Evolutionary conservation across 1,140 invertebrate genomes (phyloP), one percentile per base, ranked within the genome.

Genomic region (Cotesia vestalis): DNA sequence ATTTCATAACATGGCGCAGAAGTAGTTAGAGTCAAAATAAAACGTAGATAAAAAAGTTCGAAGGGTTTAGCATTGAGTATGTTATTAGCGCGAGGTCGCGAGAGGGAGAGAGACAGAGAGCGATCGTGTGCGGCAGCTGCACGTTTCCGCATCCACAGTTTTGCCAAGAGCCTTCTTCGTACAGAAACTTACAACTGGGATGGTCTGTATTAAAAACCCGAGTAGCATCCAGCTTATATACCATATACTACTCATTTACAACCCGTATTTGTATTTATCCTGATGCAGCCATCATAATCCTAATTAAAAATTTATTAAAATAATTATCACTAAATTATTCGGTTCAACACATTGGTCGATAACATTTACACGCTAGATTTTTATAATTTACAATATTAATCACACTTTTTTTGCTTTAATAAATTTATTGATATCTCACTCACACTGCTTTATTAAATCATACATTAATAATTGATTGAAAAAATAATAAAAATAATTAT

Each of bases 81-180:
- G 64, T 70, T 59, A 12, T 71, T 84, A 84, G 83, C 83, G 78
- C 85, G 81, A 80, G 83, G 83, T 79, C 83, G 84, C 77, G 84
- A 87, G 78, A 85, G 83, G 80, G 84, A 86, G 82, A 84, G 81
- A 79, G 84, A 85, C 78, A 82, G 81, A 71, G 83, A 83, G 82
- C 84, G 85, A 78, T 77, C 80, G 77, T 88, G 86, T 81, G 88
- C 88, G 81, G 85, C 86, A 79, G 86, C 85, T 77, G 88, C 88
- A 80, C 85, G 86, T 78, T 84, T 84, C 81, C 88, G 87, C 78
- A 89, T 89, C 83, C 88, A 88, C 83, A 84, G 84, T 78, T 89
- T 88, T 83, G 86, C 84, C 80, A 88, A 88, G 81, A 86, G 84
- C 79, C 87, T 89, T 76, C 87, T 87, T 78, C 84, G 83, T 86